Conservation (phyloP, 2,888 invertebrate genomes). For the Laspeyria flexula region DNA sequence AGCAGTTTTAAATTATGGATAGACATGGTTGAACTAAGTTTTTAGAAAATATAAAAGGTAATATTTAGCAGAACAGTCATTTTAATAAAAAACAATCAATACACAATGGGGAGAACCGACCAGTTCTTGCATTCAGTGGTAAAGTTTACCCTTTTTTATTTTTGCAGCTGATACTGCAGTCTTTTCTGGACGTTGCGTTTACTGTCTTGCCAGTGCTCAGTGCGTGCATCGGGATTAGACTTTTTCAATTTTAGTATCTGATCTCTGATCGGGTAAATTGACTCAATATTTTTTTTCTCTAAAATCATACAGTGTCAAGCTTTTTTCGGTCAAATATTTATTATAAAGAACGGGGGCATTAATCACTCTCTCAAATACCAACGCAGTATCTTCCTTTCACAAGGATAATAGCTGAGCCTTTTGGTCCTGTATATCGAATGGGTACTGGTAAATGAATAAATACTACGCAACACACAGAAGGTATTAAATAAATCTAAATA, state of each 20-base stretch:
- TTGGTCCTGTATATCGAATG: conserved; percentile 35
- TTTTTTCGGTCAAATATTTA: conserved; percentile 20
- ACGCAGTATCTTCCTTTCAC: conserved; percentile 32
- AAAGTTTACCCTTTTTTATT: conserved; percentile 38
- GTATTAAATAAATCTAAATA: too few species aligned
- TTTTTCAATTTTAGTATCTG: background rate
- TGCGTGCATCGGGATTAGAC: background rate
- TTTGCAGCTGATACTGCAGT: conserved; percentile 39
- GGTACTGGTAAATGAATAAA: too few species aligned
- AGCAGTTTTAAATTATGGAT: background rate
- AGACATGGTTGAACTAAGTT: background rate
- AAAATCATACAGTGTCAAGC: conserved; percentile 6
- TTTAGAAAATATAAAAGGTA: background rate
- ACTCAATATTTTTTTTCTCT: conserved; percentile 14
- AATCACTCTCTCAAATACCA: conserved; percentile 25
- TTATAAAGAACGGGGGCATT: conserved; percentile 14
- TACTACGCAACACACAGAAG: too few species aligned
- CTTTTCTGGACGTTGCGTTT: conserved; percentile 28
- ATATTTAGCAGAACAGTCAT: conserved; percentile 9
- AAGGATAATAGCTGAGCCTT: conserved; percentile 36
- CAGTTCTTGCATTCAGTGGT: conserved; percentile 37
- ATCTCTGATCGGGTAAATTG: conserved; percentile 13
- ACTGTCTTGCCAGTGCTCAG: background rate
- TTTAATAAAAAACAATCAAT: conserved; percentile 23
- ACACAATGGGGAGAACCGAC: conserved; percentile 26